Conservation (phyloP, 2,888 invertebrate genomes). For the Syrista parreyssii region DNA sequence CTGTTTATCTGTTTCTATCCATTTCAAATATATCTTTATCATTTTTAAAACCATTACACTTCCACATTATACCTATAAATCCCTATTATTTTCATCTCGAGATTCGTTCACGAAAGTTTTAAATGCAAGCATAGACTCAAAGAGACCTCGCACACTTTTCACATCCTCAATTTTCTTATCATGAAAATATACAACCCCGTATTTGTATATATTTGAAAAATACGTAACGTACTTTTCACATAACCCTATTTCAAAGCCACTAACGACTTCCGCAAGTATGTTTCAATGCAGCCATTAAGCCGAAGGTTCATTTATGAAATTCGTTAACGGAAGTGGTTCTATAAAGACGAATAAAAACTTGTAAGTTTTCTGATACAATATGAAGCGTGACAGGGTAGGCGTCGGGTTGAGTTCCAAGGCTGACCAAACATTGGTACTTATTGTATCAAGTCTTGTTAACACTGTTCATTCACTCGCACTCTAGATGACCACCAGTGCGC, state of each 20-base stretch:
- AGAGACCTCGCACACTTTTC: background rate
- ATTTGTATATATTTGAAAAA: background rate
- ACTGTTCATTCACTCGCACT: constrained; percentile 52
- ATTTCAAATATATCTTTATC: background rate
- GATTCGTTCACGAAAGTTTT: background rate
- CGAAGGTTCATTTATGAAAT: background rate
- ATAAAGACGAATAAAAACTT: background rate
- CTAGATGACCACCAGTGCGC: constrained; percentile 23
- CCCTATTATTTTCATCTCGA: too few relatives aligned
- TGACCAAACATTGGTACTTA: constrained; percentile 61
- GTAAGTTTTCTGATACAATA: background rate
- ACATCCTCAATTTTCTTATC: too few relatives aligned
- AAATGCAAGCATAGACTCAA: background rate
- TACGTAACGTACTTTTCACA: background rate
- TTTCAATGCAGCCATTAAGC: background rate
- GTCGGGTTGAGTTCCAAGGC: constrained; percentile 57
- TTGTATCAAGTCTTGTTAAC: constrained; percentile 66
- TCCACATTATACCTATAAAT: too few relatives aligned
- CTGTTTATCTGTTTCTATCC: background rate
- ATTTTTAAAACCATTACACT: background rate
- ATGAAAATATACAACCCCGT: too few relatives aligned
- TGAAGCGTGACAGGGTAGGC: constrained; percentile 38
- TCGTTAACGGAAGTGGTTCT: background rate
- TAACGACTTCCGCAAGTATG: background rate
- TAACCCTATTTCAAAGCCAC: background rate